Percentiles rank a stretch among this genome's conserved stretches.
These are phyloP conservation scores for Lasaia peninsularis DNA, from an alignment of 1,140 invertebrate genomes.

Conservation along the genomic window DNA sequence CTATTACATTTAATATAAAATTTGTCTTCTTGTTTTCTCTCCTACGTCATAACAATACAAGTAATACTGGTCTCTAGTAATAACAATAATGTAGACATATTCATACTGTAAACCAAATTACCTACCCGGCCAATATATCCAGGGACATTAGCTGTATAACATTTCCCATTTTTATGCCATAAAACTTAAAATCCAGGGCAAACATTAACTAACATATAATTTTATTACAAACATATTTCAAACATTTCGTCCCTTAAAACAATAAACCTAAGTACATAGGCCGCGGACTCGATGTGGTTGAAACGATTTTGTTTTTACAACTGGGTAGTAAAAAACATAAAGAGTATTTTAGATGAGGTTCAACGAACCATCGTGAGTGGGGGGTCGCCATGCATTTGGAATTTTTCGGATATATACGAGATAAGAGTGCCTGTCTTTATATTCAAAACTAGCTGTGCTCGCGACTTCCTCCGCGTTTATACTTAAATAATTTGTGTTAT, in stretches of 20 bases:
- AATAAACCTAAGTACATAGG: conserved; percentile 18
- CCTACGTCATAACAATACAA: no score
- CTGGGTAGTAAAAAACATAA: conserved; percentile 28
- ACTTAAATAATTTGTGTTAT: no score
- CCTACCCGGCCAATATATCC: not conserved
- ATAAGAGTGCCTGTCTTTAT: no score
- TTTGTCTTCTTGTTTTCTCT: no score
- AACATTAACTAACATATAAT: not conserved
- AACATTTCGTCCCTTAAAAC: conserved; percentile 16
- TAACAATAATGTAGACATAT: no score
- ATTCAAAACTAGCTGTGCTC: no score
- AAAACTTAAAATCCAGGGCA: not conserved
- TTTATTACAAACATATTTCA: conserved; percentile 4
- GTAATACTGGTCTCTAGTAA: no score
- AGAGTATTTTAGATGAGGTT: conserved; percentile 31
- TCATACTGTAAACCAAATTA: no score
- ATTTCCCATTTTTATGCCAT: not conserved
- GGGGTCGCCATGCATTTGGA: conserved; percentile 2
- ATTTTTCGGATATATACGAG: no score
- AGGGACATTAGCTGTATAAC: not conserved
- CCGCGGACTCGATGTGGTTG: conserved; percentile 21
- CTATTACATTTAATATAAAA: no score
- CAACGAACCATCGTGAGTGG: conserved; percentile 24
- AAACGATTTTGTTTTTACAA: conserved; percentile 30
- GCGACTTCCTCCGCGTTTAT: no score